A percentile compares a stretch with the other conserved stretches of the same genome.
Evolutionary conservation across 2,113 vertebrate species (phyloP).

Genomic region (Camelus bactrianus): DNA sequence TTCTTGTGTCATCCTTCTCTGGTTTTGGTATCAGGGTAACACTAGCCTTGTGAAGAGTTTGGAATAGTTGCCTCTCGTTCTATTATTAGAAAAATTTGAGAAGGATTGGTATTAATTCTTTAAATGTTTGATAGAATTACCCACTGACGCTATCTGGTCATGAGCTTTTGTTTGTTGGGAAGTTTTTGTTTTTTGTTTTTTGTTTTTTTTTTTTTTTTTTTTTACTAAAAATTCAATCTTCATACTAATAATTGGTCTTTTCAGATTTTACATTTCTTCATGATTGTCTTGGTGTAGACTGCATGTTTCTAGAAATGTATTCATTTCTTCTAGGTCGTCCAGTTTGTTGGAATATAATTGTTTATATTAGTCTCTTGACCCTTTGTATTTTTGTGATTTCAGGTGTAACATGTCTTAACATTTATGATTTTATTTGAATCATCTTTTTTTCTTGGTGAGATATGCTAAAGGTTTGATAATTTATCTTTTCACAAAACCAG

Average conservation of each 20-base stretch:
- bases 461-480: background rate
- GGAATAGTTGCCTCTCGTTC: background rate
- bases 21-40: background rate
- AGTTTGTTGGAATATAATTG: background rate
- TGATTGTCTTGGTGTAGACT: background rate
- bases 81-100: background rate
- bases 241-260: background rate
- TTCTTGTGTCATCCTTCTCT: background rate
- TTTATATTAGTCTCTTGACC: background rate
- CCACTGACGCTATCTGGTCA: background rate
- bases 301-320: background rate
- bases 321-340: background rate
- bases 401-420: background rate
- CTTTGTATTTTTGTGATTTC: background rate
- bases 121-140: background rate
- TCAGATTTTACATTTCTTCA: background rate
- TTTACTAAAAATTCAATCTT: background rate
- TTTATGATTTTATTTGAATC: background rate
- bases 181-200: background rate
- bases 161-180: background rate
- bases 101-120: background rate
- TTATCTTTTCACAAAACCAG: background rate
- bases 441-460: background rate
- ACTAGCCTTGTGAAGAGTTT: background rate
- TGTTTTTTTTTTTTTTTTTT: too few species aligned